phyloP scores from a whole-genome alignment of 2,888 invertebrate genomes.

The Leucania comma region DNA sequence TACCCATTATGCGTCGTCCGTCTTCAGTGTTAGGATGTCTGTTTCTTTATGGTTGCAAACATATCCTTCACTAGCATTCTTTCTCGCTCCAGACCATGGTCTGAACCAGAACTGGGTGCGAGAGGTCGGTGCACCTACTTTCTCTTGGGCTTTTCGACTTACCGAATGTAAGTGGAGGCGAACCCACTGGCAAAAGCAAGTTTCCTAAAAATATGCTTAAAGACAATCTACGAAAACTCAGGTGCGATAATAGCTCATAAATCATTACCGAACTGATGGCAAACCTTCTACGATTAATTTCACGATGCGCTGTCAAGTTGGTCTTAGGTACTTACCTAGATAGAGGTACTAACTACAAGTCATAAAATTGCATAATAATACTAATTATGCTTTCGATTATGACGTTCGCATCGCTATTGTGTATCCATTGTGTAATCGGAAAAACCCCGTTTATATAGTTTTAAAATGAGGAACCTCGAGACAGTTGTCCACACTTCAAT shows the following conservation, averaged over 20 bases:
- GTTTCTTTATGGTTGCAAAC: too few relatives aligned
- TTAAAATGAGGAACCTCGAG: background rate
- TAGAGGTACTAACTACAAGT: background rate
- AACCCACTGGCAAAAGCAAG: background rate
- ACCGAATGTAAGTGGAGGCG: background rate
- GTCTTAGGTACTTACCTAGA: background rate
- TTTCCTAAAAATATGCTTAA: background rate
- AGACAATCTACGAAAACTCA: background rate
- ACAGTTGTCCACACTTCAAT: constrained; percentile 5
- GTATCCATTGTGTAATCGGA: too few relatives aligned
- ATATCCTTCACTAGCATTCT: too few relatives aligned
- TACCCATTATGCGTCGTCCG: too few relatives aligned
- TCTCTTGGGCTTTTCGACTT: too few relatives aligned
- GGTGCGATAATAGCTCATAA: constrained; percentile 20
- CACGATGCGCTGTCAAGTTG: background rate
- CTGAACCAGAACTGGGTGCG: too few relatives aligned
- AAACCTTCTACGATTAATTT: constrained; percentile 29
- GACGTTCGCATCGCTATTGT: too few relatives aligned
- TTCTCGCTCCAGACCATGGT: too few relatives aligned
- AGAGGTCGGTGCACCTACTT: too few relatives aligned
- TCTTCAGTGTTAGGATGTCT: too few relatives aligned
- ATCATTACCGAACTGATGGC: constrained; percentile 14
- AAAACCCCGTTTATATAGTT: constrained; percentile 4
- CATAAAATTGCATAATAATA: background rate
- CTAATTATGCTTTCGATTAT: background rate